Conservation (phyloP, 1,140 invertebrate species). For the Drosophila subobscura region DNA sequence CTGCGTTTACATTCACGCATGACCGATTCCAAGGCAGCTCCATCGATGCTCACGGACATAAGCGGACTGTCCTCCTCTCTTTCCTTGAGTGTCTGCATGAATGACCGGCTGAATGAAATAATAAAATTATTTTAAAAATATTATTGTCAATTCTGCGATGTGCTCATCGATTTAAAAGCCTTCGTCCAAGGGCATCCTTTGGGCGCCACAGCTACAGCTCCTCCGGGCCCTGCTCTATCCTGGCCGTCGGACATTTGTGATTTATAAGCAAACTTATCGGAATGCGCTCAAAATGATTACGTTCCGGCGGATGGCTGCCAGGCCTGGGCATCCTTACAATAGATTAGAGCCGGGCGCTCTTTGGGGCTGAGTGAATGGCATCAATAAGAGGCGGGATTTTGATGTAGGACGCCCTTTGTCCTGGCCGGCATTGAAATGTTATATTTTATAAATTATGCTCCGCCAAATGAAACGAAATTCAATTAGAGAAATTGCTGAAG, state of each 20-base stretch:
- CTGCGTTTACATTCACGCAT: conserved; percentile 75
- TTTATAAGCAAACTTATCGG: conserved; percentile 79
- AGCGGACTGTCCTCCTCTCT: neutral
- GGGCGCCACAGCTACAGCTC: conserved; percentile 6
- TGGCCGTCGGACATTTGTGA: conserved; percentile 58
- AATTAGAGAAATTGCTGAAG: conserved; percentile 75
- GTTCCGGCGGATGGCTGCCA: conserved; percentile 14
- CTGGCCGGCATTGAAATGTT: conserved; percentile 68
- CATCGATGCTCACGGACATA: conserved; percentile 49
- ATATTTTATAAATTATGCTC: conserved; percentile 67
- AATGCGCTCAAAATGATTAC: conserved; percentile 73
- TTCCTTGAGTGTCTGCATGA: conserved; percentile 56
- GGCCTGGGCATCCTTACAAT: conserved; percentile 48
- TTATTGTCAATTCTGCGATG: conserved; percentile 76
- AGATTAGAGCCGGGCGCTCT: conserved; percentile 45
- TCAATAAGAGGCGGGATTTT: conserved; percentile 41
- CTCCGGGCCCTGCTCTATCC: conserved; percentile 12
- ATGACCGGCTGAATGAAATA: conserved; percentile 73
- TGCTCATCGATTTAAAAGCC: conserved; percentile 78
- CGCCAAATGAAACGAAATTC: conserved; percentile 65
- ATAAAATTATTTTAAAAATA: conserved; percentile 82
- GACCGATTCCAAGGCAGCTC: conserved; percentile 39
- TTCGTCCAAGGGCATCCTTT: conserved; percentile 18
- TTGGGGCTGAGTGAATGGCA: conserved; percentile 58
- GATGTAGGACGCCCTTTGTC: conserved; percentile 38